Evolutionary conservation across 2,888 invertebrate species (phyloP), one percentile per base, ranked within the genome.

Genomic region (Leptopterna dolabrata): DNA sequence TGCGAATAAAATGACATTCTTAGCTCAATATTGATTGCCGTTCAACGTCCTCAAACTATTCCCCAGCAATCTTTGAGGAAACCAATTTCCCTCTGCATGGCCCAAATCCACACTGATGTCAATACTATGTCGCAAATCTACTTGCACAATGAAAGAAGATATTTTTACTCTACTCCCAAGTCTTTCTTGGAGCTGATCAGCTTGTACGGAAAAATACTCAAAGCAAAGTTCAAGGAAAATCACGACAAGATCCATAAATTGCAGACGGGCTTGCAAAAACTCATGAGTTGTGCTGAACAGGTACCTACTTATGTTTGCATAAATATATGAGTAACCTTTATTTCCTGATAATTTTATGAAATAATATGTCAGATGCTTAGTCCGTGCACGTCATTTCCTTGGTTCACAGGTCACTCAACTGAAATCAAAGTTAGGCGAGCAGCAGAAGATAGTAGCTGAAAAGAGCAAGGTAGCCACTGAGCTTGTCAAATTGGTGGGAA

Each of bases 91-190:
- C 91, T 94, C 73, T 98, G 98, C 91, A 98, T 98, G 98, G 96
- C 98, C 0, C 96, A 94, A 91, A 97, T 96, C 0, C 98, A 99
- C 91, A 94, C 94, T 87, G 95, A 96, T 30, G 98, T 98, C 0
- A 98, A 98, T 91, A 94, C 95, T 63, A 96, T 97, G 93, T 98
- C 97, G 0, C 93, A 94, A 1, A 91, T 94, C 6, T 98, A 97
- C 92, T 93, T 96, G 89, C 93, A 94, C 90, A 98, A 97, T 91
- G 98, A 98, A 90, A 95, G 95, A 70, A 94, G 98, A 3, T 97
- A 97, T 92, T 98, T 98, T 92, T 98, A 98, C 92, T 98, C 98
- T 0, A 99, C 98, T 0, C 98, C 98, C 0, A 99, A 99, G 93
- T 96, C 97, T 0, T 99, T 98, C 92, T 92, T 99, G 80, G 98